Evolutionary conservation across 2,113 vertebrate species (phyloP), one percentile per base, ranked within the genome.

Genomic region (Petrocephalus microphthalmus): DNA sequence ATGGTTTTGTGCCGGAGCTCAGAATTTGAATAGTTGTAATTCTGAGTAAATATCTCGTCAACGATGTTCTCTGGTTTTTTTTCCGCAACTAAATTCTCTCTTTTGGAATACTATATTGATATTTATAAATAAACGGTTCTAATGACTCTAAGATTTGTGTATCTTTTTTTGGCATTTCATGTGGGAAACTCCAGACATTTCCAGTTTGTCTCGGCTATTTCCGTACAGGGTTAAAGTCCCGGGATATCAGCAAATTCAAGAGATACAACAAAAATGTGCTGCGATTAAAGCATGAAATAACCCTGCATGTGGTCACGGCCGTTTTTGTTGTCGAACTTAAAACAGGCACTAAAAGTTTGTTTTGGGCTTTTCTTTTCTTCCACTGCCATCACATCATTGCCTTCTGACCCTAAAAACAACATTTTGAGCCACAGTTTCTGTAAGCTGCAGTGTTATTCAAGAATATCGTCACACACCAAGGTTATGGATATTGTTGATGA

Each of bases 141-240:
- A 37, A 11, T 45, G 37, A 83, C 19, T 83, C 81, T 74, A 74
- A 37, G 33, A n/a, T 22, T 2, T 22, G 78, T n/a, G 45, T 47
- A 19, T 47, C 37, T 45, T 11, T 19, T 83, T 83, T 83, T 83
- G 81, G 81, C 19, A n/a, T 1, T 83, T 49, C 1, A 49, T 42
- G 19, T 83, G 81, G 81, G 81, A 83, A 83, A 49, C 20, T 20
- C 81, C 81, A 49, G 19, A 85, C 83, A 85, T 85, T 54, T 25
- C 47, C 51, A 29, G 11, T 52, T 51, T 49, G 22, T 54, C 84
- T 85, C 5, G 51, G 51, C 11, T 85, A 53, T 85, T 85, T 85
- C 84, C 8, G 25, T 13, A 19, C 22, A 17, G 49, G 82, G 84
- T 20, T 51, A 6, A 33, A 53, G 51, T 13, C 54, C 84, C 29